Conservation (phyloP, 2,888 invertebrate genomes). For the Ypsolopha scabrella region DNA sequence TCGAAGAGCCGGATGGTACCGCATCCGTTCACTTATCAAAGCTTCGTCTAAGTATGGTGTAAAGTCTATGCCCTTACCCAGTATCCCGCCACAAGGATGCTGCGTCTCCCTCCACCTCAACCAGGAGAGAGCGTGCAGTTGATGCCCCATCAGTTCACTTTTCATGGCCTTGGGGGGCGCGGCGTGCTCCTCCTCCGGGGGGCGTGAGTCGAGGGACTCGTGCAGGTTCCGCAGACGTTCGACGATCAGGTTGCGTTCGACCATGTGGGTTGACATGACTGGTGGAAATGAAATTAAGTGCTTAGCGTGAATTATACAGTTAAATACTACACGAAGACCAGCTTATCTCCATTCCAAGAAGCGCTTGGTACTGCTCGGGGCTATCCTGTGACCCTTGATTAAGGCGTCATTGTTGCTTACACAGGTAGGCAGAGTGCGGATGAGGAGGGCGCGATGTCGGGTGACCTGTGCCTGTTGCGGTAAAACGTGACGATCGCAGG, state of each 20-base stretch:
- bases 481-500: too few relatives aligned
- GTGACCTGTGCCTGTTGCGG: too few relatives aligned
- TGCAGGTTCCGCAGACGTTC: constrained; percentile 80
- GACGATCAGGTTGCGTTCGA: constrained; percentile 76
- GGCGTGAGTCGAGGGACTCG: constrained; percentile 76
- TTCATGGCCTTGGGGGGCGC: constrained; percentile 73
- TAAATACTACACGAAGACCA: too few relatives aligned
- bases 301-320: too few relatives aligned
- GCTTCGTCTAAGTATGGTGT: background rate
- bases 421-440: too few relatives aligned
- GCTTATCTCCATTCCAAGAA: too few relatives aligned
- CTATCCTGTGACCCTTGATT: too few relatives aligned
- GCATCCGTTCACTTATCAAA: too few relatives aligned
- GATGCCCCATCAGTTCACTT: constrained; percentile 83
- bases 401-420: too few relatives aligned
- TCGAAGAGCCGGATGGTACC: too few relatives aligned
- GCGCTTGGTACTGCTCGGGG: too few relatives aligned
- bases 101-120: constrained; percentile 91
- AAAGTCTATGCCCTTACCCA: constrained; percentile 65
- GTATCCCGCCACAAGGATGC: constrained; percentile 86
- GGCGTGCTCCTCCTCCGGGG: constrained; percentile 69
- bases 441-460: too few relatives aligned
- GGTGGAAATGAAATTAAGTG: constrained; percentile 5
- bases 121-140: constrained; percentile 89
- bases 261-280: constrained; percentile 77